Conservation (phyloP, 1,140 invertebrate genomes). For the Drosophila sulfurigaster region DNA sequence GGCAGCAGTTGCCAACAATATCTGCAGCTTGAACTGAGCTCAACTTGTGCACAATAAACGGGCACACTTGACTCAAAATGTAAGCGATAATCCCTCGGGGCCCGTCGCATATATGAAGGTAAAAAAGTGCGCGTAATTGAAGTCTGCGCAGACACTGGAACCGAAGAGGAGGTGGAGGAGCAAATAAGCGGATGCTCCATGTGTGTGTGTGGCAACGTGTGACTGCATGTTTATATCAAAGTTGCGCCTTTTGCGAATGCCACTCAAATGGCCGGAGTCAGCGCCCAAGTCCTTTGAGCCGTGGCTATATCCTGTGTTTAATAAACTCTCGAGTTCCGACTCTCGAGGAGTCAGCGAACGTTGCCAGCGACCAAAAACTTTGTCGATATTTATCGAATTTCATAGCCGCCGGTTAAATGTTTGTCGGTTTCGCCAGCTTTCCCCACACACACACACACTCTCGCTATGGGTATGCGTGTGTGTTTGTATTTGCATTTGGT, state of each 20-base stretch:
- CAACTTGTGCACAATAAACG: constrained; percentile 68
- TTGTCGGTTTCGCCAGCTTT: constrained; percentile 62
- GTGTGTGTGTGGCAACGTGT: constrained; percentile 11
- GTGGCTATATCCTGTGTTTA: constrained; percentile 72
- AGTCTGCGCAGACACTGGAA: constrained; percentile 40
- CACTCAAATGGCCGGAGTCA: constrained; percentile 43
- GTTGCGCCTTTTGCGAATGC: constrained; percentile 60
- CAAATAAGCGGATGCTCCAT: constrained; percentile 12
- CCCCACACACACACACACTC: neutral
- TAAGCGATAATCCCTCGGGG: constrained; percentile 78
- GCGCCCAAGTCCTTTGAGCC: constrained; percentile 20
- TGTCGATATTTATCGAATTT: constrained; percentile 82
- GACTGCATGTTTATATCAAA: constrained; percentile 74
- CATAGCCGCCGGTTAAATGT: constrained; percentile 79
- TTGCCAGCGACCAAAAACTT: constrained; percentile 66
- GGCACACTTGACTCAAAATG: constrained; percentile 75
- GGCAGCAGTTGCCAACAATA: constrained; percentile 50
- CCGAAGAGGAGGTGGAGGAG: neutral
- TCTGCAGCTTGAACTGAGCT: constrained; percentile 57
- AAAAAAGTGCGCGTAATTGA: constrained; percentile 70
- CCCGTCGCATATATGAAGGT: constrained; percentile 49
- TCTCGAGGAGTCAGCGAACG: constrained; percentile 37
- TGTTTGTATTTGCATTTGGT: constrained; percentile 36
- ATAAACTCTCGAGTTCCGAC: constrained; percentile 63
- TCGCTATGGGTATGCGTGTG: constrained; percentile 18